Percentiles rank a stretch among this genome's conserved stretches.
These are phyloP conservation scores for Bombus waltoni DNA, from an alignment of 1,140 invertebrate species.

Conservation along the genomic window DNA sequence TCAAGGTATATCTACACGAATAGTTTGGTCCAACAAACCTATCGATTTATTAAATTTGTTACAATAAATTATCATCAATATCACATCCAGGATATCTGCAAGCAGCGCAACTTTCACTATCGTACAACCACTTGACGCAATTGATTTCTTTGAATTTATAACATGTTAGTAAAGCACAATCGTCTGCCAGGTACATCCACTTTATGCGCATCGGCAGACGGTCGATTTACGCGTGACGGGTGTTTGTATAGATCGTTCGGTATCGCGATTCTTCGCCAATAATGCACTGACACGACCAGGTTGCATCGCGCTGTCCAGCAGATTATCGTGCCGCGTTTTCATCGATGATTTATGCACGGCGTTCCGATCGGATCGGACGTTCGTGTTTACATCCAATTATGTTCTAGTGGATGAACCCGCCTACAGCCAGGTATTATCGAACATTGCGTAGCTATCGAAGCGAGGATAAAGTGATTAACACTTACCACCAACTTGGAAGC, in stretches of 20 bases:
- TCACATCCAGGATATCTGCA: no score
- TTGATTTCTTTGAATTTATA: conserved; percentile 9
- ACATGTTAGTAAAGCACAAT: not conserved
- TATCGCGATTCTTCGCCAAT: conserved; percentile 8
- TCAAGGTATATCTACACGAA: not conserved
- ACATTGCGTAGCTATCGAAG: not conserved
- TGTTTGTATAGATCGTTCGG: not conserved
- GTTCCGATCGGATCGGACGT: conserved; percentile 17
- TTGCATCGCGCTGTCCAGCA: not conserved
- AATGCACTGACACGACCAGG: not conserved
- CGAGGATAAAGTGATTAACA: not conserved
- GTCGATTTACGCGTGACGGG: not conserved
- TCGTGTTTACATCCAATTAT: conserved; percentile 38
- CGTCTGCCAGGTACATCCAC: not conserved
- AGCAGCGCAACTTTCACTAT: not conserved
- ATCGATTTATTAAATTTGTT: not conserved
- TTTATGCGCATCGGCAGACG: not conserved
- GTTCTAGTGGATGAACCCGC: conserved; percentile 8
- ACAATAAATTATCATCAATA: not conserved
- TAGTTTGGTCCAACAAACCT: not conserved
- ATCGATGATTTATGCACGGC: conserved; percentile 39
- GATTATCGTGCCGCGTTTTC: conserved; percentile 25
- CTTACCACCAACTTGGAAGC: not conserved
- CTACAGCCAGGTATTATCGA: not conserved
- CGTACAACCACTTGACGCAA: not conserved